Percentiles rank a stretch among this genome's conserved stretches.
Evolutionary conservation across 2,888 invertebrate species (phyloP).

Genomic region (Celastrina argiolus): DNA sequence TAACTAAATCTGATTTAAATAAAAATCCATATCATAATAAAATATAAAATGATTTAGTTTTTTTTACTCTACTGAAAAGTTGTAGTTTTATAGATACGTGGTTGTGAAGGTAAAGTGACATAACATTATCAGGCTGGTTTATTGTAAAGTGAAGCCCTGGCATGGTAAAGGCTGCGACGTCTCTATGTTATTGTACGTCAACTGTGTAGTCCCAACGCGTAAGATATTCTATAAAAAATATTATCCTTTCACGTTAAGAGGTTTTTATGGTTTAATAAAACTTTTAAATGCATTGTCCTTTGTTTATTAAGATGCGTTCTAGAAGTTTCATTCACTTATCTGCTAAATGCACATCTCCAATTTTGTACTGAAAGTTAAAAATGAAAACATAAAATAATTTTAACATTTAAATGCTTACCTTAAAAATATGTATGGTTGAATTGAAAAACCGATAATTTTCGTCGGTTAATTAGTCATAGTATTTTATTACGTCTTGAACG

Average conservation of each 20-base stretch:
- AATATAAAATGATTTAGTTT: too few relatives aligned
- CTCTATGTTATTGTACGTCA: neutral
- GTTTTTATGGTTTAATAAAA: conserved; percentile 13
- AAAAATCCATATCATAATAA: too few relatives aligned
- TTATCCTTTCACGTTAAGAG: conserved; percentile 14
- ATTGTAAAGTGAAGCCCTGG: neutral
- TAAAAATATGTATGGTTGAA: too few relatives aligned
- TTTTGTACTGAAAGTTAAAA: too few relatives aligned
- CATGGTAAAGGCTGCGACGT: neutral
- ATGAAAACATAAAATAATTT: too few relatives aligned
- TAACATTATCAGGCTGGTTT: neutral
- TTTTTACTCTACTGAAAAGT: too few relatives aligned
- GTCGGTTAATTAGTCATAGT: too few relatives aligned
- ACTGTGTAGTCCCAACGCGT: conserved; percentile 1
- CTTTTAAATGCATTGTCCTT: neutral
- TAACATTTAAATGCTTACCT: too few relatives aligned
- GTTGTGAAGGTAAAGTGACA: neutral
- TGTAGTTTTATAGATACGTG: too few relatives aligned
- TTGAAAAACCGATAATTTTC: too few relatives aligned
- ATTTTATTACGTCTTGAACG: too few relatives aligned
- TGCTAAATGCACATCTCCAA: neutral
- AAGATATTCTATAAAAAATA: conserved; percentile 6
- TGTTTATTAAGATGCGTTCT: neutral
- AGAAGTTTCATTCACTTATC: neutral
- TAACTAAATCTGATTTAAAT: too few relatives aligned